phyloP scores from a whole-genome alignment of 2,888 invertebrate genomes.

The Eumacrocentrus americanus region DNA sequence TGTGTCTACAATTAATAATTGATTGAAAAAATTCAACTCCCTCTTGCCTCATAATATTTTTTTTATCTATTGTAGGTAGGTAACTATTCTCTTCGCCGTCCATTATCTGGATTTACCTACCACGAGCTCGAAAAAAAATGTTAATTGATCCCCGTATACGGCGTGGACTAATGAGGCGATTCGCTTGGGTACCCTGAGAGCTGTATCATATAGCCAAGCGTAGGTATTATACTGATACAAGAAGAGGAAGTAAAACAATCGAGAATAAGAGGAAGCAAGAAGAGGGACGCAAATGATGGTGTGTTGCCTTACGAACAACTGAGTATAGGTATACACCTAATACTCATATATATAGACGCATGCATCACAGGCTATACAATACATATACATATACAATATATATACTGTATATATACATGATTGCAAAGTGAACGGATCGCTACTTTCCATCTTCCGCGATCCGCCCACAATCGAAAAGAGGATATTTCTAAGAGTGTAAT shows the following conservation, averaged over 20 bases:
- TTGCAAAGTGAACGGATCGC: slow-evolving; percentile 4
- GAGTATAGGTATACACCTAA: neutral
- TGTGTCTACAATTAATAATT: neutral
- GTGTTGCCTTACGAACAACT: neutral
- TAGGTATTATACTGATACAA: slow-evolving; percentile 1
- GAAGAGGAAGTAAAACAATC: slow-evolving; percentile 10
- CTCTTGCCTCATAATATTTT: neutral
- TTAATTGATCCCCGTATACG: slow-evolving; percentile 49
- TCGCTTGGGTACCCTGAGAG: slow-evolving; percentile 27
- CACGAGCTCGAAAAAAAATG: slow-evolving; percentile 41
- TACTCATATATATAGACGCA: neutral
- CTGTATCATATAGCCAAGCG: neutral
- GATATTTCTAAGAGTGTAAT: neutral
- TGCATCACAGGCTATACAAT: no score
- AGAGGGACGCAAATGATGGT: neutral
- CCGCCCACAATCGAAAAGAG: slow-evolving; percentile 7
- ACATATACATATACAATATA: neutral
- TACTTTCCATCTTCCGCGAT: slow-evolving; percentile 15
- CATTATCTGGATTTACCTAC: slow-evolving; percentile 46
- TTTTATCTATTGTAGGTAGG: neutral
- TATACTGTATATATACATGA: neutral
- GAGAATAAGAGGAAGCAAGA: slow-evolving; percentile 5
- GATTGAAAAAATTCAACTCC: neutral
- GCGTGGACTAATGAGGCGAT: slow-evolving; percentile 49
- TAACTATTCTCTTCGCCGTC: slow-evolving; percentile 33